Conservation (phyloP, 2,888 invertebrate genomes). For the Neoscelio sp. region DNA sequence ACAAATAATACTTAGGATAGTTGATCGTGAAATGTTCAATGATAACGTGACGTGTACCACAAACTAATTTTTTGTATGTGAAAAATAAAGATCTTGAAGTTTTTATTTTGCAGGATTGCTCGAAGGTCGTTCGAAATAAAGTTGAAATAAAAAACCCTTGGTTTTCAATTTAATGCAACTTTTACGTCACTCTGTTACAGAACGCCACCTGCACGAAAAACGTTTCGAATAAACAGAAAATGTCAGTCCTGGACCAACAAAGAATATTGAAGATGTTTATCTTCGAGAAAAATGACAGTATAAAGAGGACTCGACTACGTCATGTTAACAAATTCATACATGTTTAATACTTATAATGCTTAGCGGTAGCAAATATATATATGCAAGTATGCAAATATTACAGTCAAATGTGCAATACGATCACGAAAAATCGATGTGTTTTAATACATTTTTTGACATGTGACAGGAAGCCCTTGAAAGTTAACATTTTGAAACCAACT, state of each 20-base stretch:
- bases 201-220: conserved; percentile 65
- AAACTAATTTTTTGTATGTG: too few relatives aligned
- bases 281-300: conserved; percentile 25
- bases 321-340: conserved; percentile 42
- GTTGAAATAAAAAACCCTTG: too few relatives aligned
- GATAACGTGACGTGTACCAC: too few relatives aligned
- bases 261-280: conserved; percentile 15
- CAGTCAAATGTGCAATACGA: too few relatives aligned
- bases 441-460: too few relatives aligned
- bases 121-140: neutral
- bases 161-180: neutral
- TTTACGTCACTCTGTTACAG: neutral
- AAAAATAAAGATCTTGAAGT: too few relatives aligned
- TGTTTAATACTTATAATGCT: conserved; percentile 45
- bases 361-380: conserved; percentile 44
- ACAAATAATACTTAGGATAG: too few relatives aligned
- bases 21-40: too few relatives aligned
- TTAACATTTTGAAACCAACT: too few relatives aligned
- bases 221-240: conserved; percentile 3
- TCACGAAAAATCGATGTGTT: conserved; percentile 29
- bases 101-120: too few relatives aligned
- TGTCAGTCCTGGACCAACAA: conserved; percentile 73
- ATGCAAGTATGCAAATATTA: neutral
- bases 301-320: conserved; percentile 30
- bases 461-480: too few relatives aligned